Percentiles rank a stretch among this genome's conserved stretches.
phyloP scores from a whole-genome alignment of 2,797 vertebrate species.

The Tinamus major region DNA sequence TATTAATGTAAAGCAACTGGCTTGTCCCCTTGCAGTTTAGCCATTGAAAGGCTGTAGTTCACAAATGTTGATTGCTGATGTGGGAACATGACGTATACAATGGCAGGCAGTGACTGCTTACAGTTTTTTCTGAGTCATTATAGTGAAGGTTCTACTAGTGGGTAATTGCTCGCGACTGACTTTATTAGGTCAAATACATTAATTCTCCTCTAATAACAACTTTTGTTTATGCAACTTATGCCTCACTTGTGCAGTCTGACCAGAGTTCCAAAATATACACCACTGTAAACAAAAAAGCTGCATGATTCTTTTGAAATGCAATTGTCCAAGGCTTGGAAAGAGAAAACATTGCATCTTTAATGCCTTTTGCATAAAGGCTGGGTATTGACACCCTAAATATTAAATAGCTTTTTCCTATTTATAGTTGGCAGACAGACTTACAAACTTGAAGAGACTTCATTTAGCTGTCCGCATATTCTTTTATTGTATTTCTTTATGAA shows the following conservation, averaged over 20 bases:
- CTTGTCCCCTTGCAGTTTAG: neutral
- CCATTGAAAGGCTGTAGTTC: neutral
- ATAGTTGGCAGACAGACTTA: neutral
- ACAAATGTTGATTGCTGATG: neutral
- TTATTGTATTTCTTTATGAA: neutral
- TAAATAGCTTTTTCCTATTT: neutral
- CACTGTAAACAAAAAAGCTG: neutral
- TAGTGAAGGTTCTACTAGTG: neutral
- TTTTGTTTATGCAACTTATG: neutral
- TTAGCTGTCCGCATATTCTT: neutral
- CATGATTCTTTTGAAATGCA: neutral
- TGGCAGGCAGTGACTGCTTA: neutral
- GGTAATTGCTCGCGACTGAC: neutral
- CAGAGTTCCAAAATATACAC: neutral
- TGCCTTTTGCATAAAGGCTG: neutral
- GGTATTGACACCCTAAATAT: neutral
- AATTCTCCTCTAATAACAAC: neutral
- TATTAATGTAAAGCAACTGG: neutral
- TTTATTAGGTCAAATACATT: neutral
- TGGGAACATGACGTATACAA: neutral
- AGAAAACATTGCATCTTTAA: neutral
- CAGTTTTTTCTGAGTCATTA: fast-evolving
- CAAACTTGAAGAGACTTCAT: neutral
- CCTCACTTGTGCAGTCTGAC: neutral
- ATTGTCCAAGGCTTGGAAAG: neutral